Conservation (phyloP, 2,113 vertebrate genomes). For the Willisornis vidua region DNA sequence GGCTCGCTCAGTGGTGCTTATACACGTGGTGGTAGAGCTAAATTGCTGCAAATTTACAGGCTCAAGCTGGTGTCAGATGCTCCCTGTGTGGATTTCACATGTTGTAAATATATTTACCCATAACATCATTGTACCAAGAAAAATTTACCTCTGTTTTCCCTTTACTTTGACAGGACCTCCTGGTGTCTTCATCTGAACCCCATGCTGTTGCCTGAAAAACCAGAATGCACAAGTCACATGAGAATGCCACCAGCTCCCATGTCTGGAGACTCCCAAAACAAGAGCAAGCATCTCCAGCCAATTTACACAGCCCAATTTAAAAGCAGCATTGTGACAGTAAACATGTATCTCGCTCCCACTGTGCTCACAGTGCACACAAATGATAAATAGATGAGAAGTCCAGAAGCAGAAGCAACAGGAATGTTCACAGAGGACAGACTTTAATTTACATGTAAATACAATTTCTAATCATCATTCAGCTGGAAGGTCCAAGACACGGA, state of each 20-base stretch:
- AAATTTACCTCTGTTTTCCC: constrained; percentile 95
- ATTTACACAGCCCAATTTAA: constrained; percentile 34
- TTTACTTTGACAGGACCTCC: constrained; percentile 98
- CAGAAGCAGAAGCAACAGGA: constrained; percentile 54
- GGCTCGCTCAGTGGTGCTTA: not conserved
- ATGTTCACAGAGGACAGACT: constrained; percentile 61
- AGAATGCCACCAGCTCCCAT: constrained; percentile 10
- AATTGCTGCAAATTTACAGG: not conserved
- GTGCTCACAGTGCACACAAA: constrained; percentile 80
- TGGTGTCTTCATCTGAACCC: constrained; percentile 94
- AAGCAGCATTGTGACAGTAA: constrained; percentile 4
- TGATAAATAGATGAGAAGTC: constrained; percentile 62
- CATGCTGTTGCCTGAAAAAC: constrained; percentile 92
- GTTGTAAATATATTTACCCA: constrained; percentile 29
- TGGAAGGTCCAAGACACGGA: constrained; percentile 15
- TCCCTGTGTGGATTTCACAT: not conserved
- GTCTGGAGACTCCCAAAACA: not conserved
- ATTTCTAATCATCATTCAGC: constrained; percentile 58
- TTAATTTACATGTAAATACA: constrained; percentile 81
- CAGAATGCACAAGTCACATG: constrained; percentile 70
- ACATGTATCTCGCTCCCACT: constrained; percentile 50
- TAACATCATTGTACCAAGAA: not conserved
- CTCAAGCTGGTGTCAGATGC: not conserved
- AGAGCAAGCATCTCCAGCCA: not conserved
- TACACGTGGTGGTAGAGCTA: not conserved